Percentiles rank a stretch among this genome's conserved stretches.
These are phyloP conservation scores for Menidia beryllina DNA, from an alignment of 2,113 vertebrate species.

Conservation along the genomic window DNA sequence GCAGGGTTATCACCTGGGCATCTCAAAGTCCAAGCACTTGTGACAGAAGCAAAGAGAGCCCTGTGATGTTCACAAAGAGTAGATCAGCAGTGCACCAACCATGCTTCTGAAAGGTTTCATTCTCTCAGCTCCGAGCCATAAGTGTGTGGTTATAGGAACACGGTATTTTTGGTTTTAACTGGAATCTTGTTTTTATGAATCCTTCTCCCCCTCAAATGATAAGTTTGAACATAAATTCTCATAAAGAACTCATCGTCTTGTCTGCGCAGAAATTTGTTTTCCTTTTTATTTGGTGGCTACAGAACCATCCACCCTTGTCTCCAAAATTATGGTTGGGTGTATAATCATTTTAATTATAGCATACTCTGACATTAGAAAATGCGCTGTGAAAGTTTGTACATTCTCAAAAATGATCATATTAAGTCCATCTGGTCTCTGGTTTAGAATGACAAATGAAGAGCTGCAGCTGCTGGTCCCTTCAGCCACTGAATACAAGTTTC, in stretches of 20 bases:
- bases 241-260: conserved; percentile 25
- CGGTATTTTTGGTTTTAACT: conserved; percentile 10
- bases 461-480: not conserved
- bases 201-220: conserved; percentile 13
- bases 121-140: conserved; percentile 15
- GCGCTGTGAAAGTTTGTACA: conserved; percentile 31
- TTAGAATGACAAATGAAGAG: conserved; percentile 1
- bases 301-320: conserved; percentile 15
- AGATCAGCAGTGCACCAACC: conserved; percentile 18
- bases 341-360: conserved; percentile 54
- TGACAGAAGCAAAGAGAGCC: conserved; percentile 37
- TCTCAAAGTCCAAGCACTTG: conserved; percentile 59
- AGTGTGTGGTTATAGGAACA: conserved; percentile 25
- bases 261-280: conserved; percentile 11
- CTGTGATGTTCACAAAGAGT: conserved; percentile 47
- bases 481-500: conserved; percentile 38
- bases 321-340: conserved; percentile 31
- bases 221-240: conserved; percentile 36
- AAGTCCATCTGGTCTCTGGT: conserved; percentile 26
- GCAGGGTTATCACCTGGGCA: conserved; percentile 67
- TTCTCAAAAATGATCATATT: conserved; percentile 39
- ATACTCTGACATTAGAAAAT: conserved; percentile 30
- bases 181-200: conserved; percentile 37
- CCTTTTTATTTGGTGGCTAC: conserved; percentile 37
- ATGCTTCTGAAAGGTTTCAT: conserved; percentile 12